Evolutionary conservation across 1,140 invertebrate genomes (phyloP), one percentile per base, ranked within the genome.

Genomic region (Sycophaga agraensis): DNA sequence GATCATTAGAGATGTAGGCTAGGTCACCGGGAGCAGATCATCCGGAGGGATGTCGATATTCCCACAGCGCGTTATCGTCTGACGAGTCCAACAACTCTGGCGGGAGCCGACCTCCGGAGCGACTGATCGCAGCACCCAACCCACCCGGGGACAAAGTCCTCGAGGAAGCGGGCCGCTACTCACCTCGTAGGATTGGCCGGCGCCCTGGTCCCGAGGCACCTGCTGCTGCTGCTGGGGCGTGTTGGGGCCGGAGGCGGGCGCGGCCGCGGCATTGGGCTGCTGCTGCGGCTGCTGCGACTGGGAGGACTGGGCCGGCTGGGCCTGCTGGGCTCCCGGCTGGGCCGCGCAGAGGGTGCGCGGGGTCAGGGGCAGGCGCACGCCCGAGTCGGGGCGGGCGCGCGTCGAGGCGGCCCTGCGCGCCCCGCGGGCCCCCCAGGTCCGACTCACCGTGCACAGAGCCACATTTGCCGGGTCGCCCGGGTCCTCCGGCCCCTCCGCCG

Each of bases 361-460:
- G 49, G 28, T 11, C 28, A 11, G 28, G 5, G 28, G 28, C 28
- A 11, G 28, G 48, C 24, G 37, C 7, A n/a, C 28, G 4, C 21
- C 14, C 22, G 45, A 21, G 28, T 28, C 57, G 45, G 59, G 60
- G 71, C 64, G 63, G 68, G 68, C 66, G 73, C 54, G 51, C n/a
- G 71, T 70, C 67, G 21, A 3, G 21, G 59, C 60, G 53, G 63
- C 68, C 61, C 70, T 68, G 62, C 72, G 71, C 73, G 69, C 70
- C 72, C 66, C 65, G 26, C 72, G 72, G 71, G 71, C 69, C 59
- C 68, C 70, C 68, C 70, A 73, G 68, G 71, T 71, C 66, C 65
- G 70, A 69, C 70, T 77, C 75, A 77, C 73, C 73, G 74, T 77
- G 64, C 75, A 77, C 74, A 76, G 67, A 77, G 75, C 74, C 75